Conservation (phyloP, 2,888 invertebrate species). For the Hoplodrina ambigua region DNA sequence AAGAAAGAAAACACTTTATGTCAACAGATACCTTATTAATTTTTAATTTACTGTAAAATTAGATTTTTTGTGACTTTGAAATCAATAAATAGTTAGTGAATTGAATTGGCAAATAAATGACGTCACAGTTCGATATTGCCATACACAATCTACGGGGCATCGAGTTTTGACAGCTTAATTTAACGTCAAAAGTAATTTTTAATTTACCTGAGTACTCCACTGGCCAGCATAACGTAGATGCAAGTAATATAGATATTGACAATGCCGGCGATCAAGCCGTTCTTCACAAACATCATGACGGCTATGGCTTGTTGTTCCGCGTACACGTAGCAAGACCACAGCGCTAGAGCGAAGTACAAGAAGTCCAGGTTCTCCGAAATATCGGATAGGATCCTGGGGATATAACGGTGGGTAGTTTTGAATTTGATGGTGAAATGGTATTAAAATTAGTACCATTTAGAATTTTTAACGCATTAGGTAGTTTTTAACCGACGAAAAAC, state of each 20-base stretch:
- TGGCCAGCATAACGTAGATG: constrained; percentile 93
- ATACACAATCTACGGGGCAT: too few species aligned
- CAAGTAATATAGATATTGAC: constrained; percentile 94
- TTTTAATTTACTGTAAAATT: too few species aligned
- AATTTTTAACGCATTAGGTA: background rate
- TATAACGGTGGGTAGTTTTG: background rate
- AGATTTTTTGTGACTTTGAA: too few species aligned
- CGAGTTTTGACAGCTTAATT: too few species aligned
- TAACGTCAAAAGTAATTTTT: background rate
- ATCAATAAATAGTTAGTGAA: too few species aligned
- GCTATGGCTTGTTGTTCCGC: constrained; percentile 96
- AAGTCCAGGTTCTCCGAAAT: constrained; percentile 91
- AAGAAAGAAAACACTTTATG: too few species aligned
- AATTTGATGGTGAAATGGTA: background rate
- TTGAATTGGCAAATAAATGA: too few species aligned
- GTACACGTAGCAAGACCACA: constrained; percentile 96
- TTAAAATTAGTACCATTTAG: background rate
- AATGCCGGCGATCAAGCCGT: constrained; percentile 94
- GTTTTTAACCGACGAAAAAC: too few species aligned
- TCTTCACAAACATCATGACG: constrained; percentile 94
- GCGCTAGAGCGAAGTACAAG: constrained; percentile 92
- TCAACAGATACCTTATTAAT: too few species aligned
- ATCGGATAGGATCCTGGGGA: constrained; percentile 89
- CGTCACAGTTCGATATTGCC: too few species aligned
- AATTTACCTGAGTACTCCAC: constrained; percentile 94